These are phyloP conservation scores for Myrmecobius fasciatus DNA, from an alignment of 2,113 vertebrate species.

Conservation along the genomic window DNA sequence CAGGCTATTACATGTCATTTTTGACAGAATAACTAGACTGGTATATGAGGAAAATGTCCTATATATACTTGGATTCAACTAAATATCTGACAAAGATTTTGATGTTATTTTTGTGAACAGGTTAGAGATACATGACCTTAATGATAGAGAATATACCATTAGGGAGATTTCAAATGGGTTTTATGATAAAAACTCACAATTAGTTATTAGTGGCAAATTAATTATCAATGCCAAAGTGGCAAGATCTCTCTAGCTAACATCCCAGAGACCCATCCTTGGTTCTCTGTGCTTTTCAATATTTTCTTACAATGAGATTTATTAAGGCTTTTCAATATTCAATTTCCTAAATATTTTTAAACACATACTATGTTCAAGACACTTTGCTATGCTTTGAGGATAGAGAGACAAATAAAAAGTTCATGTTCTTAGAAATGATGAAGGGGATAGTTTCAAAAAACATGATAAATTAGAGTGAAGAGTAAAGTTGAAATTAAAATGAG, in stretches of 20 bases:
- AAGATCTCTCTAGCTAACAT: background rate
- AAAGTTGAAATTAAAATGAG: background rate
- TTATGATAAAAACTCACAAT: background rate
- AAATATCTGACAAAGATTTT: background rate
- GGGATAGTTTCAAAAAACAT: background rate
- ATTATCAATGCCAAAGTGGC: background rate
- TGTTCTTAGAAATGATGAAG: background rate
- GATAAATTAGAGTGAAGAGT: background rate
- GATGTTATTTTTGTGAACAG: background rate
- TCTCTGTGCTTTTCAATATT: background rate
- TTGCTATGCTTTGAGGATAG: background rate
- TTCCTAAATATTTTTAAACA: background rate
- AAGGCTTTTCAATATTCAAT: background rate
- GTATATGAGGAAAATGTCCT: background rate
- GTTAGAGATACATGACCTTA: background rate
- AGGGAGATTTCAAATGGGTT: background rate
- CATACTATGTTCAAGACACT: background rate
- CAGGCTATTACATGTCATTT: background rate
- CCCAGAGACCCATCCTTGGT: background rate
- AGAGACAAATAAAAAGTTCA: background rate
- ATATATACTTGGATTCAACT: background rate
- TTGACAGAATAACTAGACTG: background rate
- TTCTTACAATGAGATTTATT: background rate
- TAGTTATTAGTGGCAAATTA: background rate
- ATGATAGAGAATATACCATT: background rate